Evolutionary conservation across 2,113 vertebrate genomes (phyloP).

Genomic region (Cathartes aura): DNA sequence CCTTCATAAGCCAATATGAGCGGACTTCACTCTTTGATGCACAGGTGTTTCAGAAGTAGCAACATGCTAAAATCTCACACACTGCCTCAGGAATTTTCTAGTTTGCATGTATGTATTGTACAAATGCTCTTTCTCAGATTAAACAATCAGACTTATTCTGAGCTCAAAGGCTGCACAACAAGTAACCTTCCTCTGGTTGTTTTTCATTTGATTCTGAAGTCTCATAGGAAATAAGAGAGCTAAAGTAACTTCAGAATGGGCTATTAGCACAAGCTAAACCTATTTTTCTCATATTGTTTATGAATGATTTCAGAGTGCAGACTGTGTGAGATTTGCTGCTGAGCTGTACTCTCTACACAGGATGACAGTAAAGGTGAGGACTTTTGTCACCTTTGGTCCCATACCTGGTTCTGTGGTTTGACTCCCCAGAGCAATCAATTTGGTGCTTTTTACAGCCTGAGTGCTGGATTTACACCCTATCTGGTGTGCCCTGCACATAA

Average conservation of each 20-base stretch:
- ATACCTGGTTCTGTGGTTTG: not conserved
- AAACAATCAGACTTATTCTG: not conserved
- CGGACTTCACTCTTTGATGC: not conserved
- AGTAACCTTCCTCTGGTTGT: not conserved
- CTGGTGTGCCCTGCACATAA: not conserved
- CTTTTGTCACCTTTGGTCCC: not conserved
- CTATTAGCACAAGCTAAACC: not conserved
- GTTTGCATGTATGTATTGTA: not conserved
- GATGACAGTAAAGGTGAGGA: not conserved
- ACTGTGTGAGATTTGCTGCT: not conserved
- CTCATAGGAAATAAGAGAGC: not conserved
- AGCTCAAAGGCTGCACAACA: not conserved
- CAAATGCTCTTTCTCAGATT: not conserved
- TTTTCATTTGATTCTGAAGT: not conserved
- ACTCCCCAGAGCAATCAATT: not conserved
- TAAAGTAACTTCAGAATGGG: not conserved
- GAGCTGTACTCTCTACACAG: not conserved
- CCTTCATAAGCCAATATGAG: not conserved
- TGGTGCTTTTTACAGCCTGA: not conserved
- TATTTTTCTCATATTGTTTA: not conserved
- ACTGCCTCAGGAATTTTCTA: not conserved
- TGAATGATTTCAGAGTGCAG: not conserved
- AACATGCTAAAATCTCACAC: not conserved
- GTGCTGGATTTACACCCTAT: not conserved
- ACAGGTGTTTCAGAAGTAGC: not conserved